Percentiles rank a stretch among this genome's conserved stretches.
These are phyloP conservation scores for Rallus limicola DNA, from an alignment of 2,113 vertebrate species.

Conservation along the genomic window DNA sequence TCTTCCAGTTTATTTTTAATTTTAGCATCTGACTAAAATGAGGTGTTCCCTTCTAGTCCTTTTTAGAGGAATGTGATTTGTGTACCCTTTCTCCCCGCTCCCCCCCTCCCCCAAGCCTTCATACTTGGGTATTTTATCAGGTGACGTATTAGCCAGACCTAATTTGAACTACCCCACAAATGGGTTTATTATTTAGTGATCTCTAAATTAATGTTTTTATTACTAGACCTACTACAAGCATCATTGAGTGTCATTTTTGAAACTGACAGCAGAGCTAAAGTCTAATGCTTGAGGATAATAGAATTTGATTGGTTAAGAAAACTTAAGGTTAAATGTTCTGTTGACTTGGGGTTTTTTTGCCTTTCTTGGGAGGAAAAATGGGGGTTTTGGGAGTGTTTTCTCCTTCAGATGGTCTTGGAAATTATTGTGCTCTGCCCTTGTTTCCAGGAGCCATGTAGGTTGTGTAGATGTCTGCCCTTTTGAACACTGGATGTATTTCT, in stretches of 20 bases:
- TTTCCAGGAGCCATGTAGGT: background rate
- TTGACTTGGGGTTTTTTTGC: background rate
- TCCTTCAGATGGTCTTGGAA: background rate
- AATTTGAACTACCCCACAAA: background rate
- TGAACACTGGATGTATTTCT: background rate
- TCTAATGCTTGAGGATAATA: background rate
- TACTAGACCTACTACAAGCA: background rate
- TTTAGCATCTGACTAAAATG: background rate
- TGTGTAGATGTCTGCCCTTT: background rate
- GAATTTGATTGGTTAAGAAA: background rate
- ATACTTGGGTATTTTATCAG: background rate
- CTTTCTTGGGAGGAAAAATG: background rate
- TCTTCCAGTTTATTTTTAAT: background rate
- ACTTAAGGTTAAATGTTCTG: background rate
- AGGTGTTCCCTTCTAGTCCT: background rate
- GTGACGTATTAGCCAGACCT: background rate
- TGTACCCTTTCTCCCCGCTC: background rate
- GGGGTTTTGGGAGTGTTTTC: background rate
- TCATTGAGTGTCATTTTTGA: background rate
- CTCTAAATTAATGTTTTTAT: background rate
- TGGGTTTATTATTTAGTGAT: background rate
- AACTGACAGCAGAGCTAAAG: background rate
- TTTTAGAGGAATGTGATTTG: background rate
- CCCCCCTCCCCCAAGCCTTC: background rate
- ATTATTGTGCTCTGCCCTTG: background rate